Conservation (phyloP, 2,797 vertebrate genomes). For the Echiichthys vipera region DNA sequence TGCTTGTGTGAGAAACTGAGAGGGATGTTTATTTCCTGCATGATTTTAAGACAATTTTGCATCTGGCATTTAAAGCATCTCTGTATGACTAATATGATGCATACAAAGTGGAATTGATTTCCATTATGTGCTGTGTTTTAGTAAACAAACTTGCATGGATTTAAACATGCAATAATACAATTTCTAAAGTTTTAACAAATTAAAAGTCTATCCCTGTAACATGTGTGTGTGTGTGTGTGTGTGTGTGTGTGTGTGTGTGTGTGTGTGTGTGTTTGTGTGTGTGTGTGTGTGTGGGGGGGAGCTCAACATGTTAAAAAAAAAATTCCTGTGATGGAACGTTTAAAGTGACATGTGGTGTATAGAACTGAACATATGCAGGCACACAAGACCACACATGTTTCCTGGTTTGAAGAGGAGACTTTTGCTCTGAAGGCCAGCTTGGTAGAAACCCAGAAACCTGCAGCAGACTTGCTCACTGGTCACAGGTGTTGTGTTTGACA, state of each 20-base stretch:
- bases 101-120: background rate
- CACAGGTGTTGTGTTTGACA: slow-evolving; percentile 57
- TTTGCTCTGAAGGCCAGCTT: background rate
- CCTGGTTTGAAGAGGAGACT: slow-evolving; percentile 27
- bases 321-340: slow-evolving; percentile 60
- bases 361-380: background rate
- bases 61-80: background rate
- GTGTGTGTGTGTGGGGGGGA: no score
- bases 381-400: slow-evolving; percentile 55
- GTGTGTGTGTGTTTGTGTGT: no score
- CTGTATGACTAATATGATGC: background rate
- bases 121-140: background rate
- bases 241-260: no score
- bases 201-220: background rate
- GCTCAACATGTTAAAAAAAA: slow-evolving; percentile 23
- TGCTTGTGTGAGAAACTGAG: background rate
- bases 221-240: no score
- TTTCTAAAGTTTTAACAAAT: background rate
- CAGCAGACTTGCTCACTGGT: background rate
- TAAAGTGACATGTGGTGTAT: slow-evolving; percentile 28
- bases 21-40: slow-evolving; percentile 27
- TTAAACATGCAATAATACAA: background rate
- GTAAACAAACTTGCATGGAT: background rate
- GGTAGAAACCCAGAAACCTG: slow-evolving; percentile 7
- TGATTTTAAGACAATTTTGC: background rate